These are phyloP conservation scores for Danaus chrysippus DNA, from an alignment of 2,888 invertebrate genomes.

Conservation along the genomic window DNA sequence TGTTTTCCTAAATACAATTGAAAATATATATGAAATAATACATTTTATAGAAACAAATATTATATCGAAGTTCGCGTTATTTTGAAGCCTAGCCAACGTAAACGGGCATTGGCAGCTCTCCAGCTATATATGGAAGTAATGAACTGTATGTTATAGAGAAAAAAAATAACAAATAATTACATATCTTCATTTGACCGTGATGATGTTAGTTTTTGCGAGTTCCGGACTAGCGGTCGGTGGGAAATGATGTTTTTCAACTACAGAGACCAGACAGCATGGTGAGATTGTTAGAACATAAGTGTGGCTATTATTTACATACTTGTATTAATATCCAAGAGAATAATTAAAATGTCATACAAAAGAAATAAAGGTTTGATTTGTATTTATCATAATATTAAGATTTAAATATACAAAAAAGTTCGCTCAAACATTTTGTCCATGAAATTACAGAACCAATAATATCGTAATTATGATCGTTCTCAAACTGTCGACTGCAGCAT, in stretches of 20 bases:
- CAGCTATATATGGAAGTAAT: constrained; percentile 54
- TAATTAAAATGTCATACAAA: no score
- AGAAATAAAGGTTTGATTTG: no score
- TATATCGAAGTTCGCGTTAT: constrained; percentile 40
- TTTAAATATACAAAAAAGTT: no score
- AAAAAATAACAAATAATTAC: constrained; percentile 69
- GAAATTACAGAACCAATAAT: no score
- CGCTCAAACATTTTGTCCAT: no score
- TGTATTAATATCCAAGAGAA: neutral
- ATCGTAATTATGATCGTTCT: no score
- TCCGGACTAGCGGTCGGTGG: constrained; percentile 57
- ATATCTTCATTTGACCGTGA: constrained; percentile 77
- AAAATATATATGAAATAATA: no score
- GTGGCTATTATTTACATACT: neutral
- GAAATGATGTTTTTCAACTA: constrained; percentile 36
- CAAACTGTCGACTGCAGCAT: no score
- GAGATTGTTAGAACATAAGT: no score
- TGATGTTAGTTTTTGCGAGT: constrained; percentile 60
- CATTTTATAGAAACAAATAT: constrained; percentile 12
- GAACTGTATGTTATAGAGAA: constrained; percentile 53
- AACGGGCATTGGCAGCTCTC: constrained; percentile 61
- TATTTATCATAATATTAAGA: no score
- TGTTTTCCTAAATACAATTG: no score
- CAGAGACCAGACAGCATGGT: constrained; percentile 5
- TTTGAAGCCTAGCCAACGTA: constrained; percentile 59